These are phyloP conservation scores for Drosophila vallismaia DNA, from an alignment of 2,888 invertebrate genomes.

Conservation along the genomic window DNA sequence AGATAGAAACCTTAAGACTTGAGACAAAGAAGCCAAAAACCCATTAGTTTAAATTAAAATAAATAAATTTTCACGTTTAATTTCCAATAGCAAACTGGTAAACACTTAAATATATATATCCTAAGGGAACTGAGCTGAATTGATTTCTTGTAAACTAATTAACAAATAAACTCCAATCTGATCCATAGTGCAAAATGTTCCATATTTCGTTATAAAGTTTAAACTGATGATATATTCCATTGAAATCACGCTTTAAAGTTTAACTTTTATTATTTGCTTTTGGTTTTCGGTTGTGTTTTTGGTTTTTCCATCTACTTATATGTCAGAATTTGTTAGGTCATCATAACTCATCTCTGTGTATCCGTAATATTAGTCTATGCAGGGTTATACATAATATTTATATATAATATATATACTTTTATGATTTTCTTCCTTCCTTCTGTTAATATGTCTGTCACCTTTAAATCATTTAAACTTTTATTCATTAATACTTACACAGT, in stretches of 20 bases:
- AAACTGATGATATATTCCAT: slow-evolving; percentile 81
- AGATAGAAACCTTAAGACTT: slow-evolving; percentile 67
- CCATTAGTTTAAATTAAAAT: background rate
- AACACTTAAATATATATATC: background rate
- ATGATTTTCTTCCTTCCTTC: slow-evolving; percentile 26
- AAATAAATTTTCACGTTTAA: background rate
- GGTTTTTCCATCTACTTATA: slow-evolving; percentile 60
- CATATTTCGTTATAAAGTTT: slow-evolving; percentile 61
- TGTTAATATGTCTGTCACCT: slow-evolving; percentile 44
- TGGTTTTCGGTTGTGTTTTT: slow-evolving; percentile 46
- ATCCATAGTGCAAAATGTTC: slow-evolving; percentile 46
- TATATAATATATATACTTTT: slow-evolving; percentile 54
- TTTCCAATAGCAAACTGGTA: slow-evolving; percentile 8
- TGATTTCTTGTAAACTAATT: slow-evolving; percentile 1
- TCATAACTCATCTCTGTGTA: slow-evolving; percentile 59
- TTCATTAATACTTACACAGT: slow-evolving; percentile 71
- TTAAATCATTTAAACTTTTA: slow-evolving; percentile 45
- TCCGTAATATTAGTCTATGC: slow-evolving; percentile 71
- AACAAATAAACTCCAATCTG: slow-evolving; percentile 16
- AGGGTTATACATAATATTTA: slow-evolving; percentile 64
- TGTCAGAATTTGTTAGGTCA: slow-evolving; percentile 49
- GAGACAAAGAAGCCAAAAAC: slow-evolving; percentile 14
- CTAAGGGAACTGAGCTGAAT: slow-evolving; percentile 12
- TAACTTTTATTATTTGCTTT: slow-evolving; percentile 82
- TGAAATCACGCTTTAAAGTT: slow-evolving; percentile 83